A percentile compares a stretch with the other conserved stretches of the same genome.
phyloP scores from a whole-genome alignment of 1,140 invertebrate genomes.

The Pogonomyrmex californicus region DNA sequence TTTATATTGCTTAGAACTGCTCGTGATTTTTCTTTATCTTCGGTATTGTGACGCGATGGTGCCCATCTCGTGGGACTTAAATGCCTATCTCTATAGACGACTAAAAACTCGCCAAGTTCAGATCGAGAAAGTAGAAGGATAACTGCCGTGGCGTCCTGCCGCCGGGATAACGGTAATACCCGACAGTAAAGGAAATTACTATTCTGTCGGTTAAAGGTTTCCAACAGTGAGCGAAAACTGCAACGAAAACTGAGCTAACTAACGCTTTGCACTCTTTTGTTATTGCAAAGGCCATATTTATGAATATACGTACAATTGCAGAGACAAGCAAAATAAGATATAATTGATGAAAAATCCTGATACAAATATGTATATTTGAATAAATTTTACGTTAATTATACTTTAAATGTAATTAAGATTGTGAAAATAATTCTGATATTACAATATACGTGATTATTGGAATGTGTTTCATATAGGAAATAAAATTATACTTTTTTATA shows the following conservation, averaged over 20 bases:
- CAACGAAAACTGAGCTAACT: constrained; percentile 16
- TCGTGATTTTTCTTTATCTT: constrained; percentile 43
- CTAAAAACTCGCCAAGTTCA: constrained; percentile 19
- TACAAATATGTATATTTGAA: not conserved
- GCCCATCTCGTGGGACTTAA: constrained; percentile 17
- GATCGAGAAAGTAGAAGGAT: constrained; percentile 31
- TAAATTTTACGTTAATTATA: not conserved
- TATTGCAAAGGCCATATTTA: not conserved
- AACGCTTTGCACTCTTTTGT: constrained; percentile 58
- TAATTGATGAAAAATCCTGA: not conserved
- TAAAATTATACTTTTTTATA: not conserved
- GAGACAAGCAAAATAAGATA: not conserved
- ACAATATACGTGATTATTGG: not conserved
- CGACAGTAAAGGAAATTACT: constrained; percentile 71
- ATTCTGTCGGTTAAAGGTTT: constrained; percentile 66
- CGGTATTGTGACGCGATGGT: constrained; percentile 16
- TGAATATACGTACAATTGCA: not conserved
- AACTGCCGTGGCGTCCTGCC: constrained; percentile 37
- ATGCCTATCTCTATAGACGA: constrained; percentile 25
- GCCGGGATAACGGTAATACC: constrained; percentile 66
- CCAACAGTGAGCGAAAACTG: constrained; percentile 15
- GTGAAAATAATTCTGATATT: not conserved
- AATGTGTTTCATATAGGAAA: not conserved
- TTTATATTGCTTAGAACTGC: not conserved
- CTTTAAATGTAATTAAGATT: constrained; percentile 20